These are phyloP conservation scores for Zenarchopterus dispar DNA, from an alignment of 2,797 vertebrate species.

Conservation along the genomic window DNA sequence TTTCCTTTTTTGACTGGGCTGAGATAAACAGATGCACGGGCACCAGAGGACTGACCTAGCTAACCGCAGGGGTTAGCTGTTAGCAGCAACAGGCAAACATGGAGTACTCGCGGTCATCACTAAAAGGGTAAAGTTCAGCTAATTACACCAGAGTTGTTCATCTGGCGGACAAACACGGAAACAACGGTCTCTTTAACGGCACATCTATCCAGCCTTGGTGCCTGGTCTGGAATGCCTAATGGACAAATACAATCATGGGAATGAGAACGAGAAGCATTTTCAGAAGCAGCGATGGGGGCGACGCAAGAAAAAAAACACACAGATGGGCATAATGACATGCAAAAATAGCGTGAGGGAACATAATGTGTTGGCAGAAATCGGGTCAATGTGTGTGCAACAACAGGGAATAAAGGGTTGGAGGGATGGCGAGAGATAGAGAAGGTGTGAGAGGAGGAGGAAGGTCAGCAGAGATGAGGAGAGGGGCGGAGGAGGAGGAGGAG, in stretches of 20 bases:
- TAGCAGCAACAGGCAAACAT: slow-evolving; percentile 65
- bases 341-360: slow-evolving; percentile 46
- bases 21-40: slow-evolving; percentile 66
- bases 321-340: slow-evolving; percentile 44
- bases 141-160: slow-evolving; percentile 63
- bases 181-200: slow-evolving; percentile 49
- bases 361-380: slow-evolving; percentile 59
- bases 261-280: slow-evolving; percentile 15
- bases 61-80: slow-evolving; percentile 64
- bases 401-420: slow-evolving; percentile 55
- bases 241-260: slow-evolving; percentile 21
- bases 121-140: slow-evolving; percentile 64
- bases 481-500: slow-evolving; percentile 61
- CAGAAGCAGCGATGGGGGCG: slow-evolving; percentile 22
- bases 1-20: slow-evolving; percentile 26
- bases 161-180: slow-evolving; percentile 60
- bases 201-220: slow-evolving; percentile 19
- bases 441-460: slow-evolving; percentile 78
- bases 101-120: slow-evolving; percentile 52
- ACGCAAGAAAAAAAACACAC: slow-evolving; percentile 27
- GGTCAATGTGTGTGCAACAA: slow-evolving; percentile 70
- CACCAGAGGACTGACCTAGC: slow-evolving; percentile 58
- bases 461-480: slow-evolving; percentile 74
- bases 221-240: slow-evolving; percentile 40
- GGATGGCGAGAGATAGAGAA: slow-evolving; percentile 52